A percentile compares a stretch with the other conserved stretches of the same genome.
These are phyloP conservation scores for Xanthostigma xanthostigma DNA, from an alignment of 2,888 invertebrate genomes.

Conservation along the genomic window DNA sequence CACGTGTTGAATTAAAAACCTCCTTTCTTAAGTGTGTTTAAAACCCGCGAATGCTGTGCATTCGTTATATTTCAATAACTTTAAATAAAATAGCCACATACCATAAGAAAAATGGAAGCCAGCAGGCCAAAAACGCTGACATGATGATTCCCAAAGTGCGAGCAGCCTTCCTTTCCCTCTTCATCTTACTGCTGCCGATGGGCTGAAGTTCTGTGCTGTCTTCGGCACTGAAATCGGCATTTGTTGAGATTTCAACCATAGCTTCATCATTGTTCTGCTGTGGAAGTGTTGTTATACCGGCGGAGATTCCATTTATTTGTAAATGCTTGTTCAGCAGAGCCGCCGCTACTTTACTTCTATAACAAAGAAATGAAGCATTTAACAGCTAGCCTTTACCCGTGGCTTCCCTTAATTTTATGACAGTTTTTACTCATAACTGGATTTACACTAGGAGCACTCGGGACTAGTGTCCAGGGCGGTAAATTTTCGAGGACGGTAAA, in stretches of 20 bases:
- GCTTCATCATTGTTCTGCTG: slow-evolving; percentile 26
- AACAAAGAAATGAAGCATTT: slow-evolving; percentile 15
- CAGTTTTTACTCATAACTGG: too few relatives aligned
- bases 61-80: too few relatives aligned
- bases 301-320: slow-evolving; percentile 77
- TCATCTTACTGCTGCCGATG: slow-evolving; percentile 73
- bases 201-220: slow-evolving; percentile 56
- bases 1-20: too few relatives aligned
- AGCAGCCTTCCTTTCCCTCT: slow-evolving; percentile 78
- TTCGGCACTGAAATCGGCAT: slow-evolving; percentile 23
- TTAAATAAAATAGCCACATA: slow-evolving; percentile 25
- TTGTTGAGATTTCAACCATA: slow-evolving; percentile 10
- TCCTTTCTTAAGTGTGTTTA: too few relatives aligned
- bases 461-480: too few relatives aligned
- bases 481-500: too few relatives aligned
- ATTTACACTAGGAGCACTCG: too few relatives aligned
- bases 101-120: slow-evolving; percentile 94
- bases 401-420: too few relatives aligned
- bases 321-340: slow-evolving; percentile 75
- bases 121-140: slow-evolving; percentile 88
- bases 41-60: too few relatives aligned
- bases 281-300: slow-evolving; percentile 36
- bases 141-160: slow-evolving; percentile 91
- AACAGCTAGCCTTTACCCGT: too few relatives aligned
- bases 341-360: slow-evolving; percentile 78